phyloP scores from a whole-genome alignment of 2,888 invertebrate species.

The Cerceris ruficornis region DNA sequence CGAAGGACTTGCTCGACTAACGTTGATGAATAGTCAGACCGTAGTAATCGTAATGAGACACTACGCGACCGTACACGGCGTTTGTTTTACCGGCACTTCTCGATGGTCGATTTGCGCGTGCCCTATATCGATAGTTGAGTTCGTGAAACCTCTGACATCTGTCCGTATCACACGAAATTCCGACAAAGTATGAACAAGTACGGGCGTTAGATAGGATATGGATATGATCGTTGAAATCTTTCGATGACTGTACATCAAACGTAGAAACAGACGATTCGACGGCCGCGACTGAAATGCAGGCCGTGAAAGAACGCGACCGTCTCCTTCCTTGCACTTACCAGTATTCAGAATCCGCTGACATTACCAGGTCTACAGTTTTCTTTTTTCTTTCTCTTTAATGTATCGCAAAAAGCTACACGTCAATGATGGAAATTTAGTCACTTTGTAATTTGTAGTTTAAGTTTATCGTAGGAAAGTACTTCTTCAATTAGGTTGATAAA shows the following conservation, averaged over 20 bases:
- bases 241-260: too few relatives aligned
- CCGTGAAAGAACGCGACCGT: not conserved
- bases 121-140: slow-evolving; percentile 42
- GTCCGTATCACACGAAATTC: slow-evolving; percentile 26
- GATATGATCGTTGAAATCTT: too few relatives aligned
- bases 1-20: not conserved
- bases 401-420: too few relatives aligned
- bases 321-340: slow-evolving; percentile 3
- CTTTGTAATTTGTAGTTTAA: too few relatives aligned
- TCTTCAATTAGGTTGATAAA: too few relatives aligned
- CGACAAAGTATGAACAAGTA: slow-evolving; percentile 1
- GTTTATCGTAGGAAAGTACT: too few relatives aligned
- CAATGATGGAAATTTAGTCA: too few relatives aligned
- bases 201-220: not conserved
- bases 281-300: not conserved
- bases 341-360: slow-evolving; percentile 5
- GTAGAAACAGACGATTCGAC: not conserved
- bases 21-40: not conserved
- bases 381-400: not conserved
- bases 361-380: not conserved
- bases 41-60: slow-evolving; percentile 4
- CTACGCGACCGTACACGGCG: slow-evolving; percentile 26
- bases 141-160: slow-evolving; percentile 38
- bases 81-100: slow-evolving; percentile 56
- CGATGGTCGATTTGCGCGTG: slow-evolving; percentile 54